phyloP scores from a whole-genome alignment of 2,113 vertebrate species.

The Sebastes fasciatus region DNA sequence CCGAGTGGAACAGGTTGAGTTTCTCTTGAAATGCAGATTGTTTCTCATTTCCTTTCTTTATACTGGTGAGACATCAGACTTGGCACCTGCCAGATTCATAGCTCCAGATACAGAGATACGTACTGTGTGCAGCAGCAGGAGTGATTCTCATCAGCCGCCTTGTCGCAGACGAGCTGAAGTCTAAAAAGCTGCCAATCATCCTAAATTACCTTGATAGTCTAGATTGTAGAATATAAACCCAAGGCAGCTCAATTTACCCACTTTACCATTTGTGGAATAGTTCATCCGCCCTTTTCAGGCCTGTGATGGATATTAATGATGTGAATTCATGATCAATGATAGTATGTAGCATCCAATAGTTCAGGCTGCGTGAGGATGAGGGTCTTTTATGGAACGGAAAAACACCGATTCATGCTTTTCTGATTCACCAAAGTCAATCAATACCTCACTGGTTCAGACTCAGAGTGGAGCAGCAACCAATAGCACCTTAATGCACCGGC shows the following conservation, averaged over 20 bases:
- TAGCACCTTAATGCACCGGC: too few species aligned
- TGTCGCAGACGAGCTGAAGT: constrained; percentile 14
- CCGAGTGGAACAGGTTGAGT: constrained; percentile 48
- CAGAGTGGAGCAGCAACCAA: not conserved
- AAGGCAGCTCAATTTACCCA: constrained; percentile 14
- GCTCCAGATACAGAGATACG: not conserved
- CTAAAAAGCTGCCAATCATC: constrained; percentile 33
- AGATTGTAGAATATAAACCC: too few species aligned
- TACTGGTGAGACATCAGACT: constrained; percentile 26
- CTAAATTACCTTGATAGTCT: too few species aligned
- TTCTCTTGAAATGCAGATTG: constrained; percentile 63
- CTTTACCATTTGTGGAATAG: not conserved
- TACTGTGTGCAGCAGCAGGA: constrained; percentile 13
- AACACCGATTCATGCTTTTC: constrained; percentile 23
- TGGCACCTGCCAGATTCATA: constrained; percentile 23
- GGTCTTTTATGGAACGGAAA: constrained; percentile 16
- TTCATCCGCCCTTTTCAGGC: constrained; percentile 23
- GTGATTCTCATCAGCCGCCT: constrained; percentile 41
- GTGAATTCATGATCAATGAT: constrained; percentile 2
- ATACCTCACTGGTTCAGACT: not conserved
- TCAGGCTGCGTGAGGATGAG: too few species aligned
- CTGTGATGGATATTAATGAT: constrained; percentile 3
- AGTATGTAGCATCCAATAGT: too few species aligned
- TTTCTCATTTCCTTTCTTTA: constrained; percentile 39
- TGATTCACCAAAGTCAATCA: not conserved